phyloP scores from a whole-genome alignment of 2,113 vertebrate genomes.

The Dromiciops gliroides region DNA sequence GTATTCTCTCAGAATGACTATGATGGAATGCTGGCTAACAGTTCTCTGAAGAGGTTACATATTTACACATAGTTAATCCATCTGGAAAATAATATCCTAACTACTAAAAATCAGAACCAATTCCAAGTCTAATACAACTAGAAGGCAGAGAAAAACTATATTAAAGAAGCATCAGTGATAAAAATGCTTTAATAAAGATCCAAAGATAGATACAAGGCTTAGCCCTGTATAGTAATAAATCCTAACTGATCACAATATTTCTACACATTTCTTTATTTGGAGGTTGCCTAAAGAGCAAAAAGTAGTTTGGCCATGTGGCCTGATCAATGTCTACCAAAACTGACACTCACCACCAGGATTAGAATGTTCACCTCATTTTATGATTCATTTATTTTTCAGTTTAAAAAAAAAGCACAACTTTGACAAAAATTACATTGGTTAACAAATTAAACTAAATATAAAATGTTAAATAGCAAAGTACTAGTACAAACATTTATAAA shows the following conservation, averaged over 20 bases:
- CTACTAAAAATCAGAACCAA: background rate
- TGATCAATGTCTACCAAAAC: background rate
- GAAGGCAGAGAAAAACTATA: background rate
- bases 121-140: background rate
- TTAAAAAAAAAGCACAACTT: slow-evolving; percentile 16
- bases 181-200: background rate
- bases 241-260: background rate
- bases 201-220: background rate
- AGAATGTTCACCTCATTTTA: background rate
- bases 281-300: background rate
- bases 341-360: background rate
- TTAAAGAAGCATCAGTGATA: background rate
- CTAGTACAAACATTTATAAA: background rate
- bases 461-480: slow-evolving; percentile 28
- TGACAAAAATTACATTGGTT: slow-evolving; percentile 35
- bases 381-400: background rate
- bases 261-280: background rate
- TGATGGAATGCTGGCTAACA: background rate
- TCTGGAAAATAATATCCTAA: background rate
- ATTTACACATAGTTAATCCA: background rate
- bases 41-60: background rate
- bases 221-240: background rate
- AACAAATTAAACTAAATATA: slow-evolving; percentile 45
- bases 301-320: background rate
- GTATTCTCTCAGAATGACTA: background rate